A percentile compares a stretch with the other conserved stretches of the same genome.
These are phyloP conservation scores for Cerastis rubricosa DNA, from an alignment of 2,888 invertebrate genomes.

Conservation along the genomic window DNA sequence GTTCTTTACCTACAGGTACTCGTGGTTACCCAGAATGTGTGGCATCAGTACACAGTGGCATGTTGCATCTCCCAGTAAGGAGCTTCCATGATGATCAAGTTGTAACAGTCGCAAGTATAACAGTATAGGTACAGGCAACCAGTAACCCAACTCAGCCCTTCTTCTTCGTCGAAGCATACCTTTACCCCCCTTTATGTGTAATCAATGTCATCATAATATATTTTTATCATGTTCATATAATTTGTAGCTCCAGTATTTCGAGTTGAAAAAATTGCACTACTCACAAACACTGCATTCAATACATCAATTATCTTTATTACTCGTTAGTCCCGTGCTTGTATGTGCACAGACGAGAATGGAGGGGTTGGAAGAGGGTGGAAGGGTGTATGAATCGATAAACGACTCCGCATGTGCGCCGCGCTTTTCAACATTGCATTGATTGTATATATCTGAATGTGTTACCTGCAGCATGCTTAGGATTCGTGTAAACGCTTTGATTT, in stretches of 20 bases:
- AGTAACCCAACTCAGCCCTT: neutral
- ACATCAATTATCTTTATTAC: constrained; percentile 27
- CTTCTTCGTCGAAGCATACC: neutral
- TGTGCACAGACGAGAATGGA: constrained; percentile 16
- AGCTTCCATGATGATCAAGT: constrained; percentile 23
- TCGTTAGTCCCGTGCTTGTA: constrained; percentile 33
- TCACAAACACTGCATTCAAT: constrained; percentile 10
- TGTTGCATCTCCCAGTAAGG: constrained; percentile 31
- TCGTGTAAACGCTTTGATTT: neutral
- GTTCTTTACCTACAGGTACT: too few species aligned
- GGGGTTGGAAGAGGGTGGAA: neutral
- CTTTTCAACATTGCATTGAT: constrained; percentile 49
- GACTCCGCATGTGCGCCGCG: constrained; percentile 44
- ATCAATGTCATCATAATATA: neutral
- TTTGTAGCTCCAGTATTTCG: neutral
- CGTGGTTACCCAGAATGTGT: too few species aligned
- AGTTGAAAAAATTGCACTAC: neutral
- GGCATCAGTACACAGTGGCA: too few species aligned
- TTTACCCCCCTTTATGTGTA: neutral
- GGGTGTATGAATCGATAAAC: constrained; percentile 3
- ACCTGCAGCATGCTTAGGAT: neutral
- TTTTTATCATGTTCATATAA: neutral
- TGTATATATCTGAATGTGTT: constrained; percentile 64
- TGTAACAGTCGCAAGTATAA: neutral
- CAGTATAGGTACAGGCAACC: neutral